Base-by-base conservation (phyloP, 2,797 vertebrate species). In the Chrosomus eos region DNA sequence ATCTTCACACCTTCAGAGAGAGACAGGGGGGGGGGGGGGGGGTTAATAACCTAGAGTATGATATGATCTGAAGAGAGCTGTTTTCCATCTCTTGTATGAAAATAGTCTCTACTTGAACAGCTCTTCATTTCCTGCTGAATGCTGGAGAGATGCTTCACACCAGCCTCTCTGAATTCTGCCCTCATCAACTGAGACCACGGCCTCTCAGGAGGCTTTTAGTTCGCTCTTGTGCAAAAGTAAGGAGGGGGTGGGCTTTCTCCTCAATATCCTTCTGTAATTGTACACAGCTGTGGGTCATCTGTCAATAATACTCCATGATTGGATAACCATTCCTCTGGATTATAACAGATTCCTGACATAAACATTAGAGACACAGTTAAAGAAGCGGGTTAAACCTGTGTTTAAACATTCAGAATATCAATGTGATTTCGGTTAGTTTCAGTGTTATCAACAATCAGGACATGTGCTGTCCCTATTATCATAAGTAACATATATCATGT, bases 1-100 rank as follows among this genome's bases (percentile, higher is more conserved):
- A 80, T 83, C 28, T 10, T 31, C 72, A 76, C 75, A 66, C 84
- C 82, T 87, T 43, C 14, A 80, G 62, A 21, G 77, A 82, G 40
- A 45, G 43, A 81, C 31, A 36, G 19, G 43, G 13, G 2, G 2
- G 40, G 19, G 43, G 43, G 1, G 1, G 38, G 43, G 64, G 62
- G 7, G 72, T 88, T 89, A 89, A 89, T 89, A 89, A 88, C 80
- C 81, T 83, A 55, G 72, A 38, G 72, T 58, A 43, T 55, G 86
- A 90, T 88, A 85, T 28, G 45, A 88, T 90, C 87, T 86, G 62
- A 82, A 86, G 51, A 83, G 75, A 64, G 55, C 82, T 85, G 77
- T 87, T 88, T 88, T 85, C 80, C 82, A 88, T 87, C 84, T 85
- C 70, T 83, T 64, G 58, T 88, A 90, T 86, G 80, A 86, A 88